Percentiles rank a stretch among this genome's conserved stretches.
Conservation (phyloP, 2,113 vertebrate species). For the Cathartes aura region DNA sequence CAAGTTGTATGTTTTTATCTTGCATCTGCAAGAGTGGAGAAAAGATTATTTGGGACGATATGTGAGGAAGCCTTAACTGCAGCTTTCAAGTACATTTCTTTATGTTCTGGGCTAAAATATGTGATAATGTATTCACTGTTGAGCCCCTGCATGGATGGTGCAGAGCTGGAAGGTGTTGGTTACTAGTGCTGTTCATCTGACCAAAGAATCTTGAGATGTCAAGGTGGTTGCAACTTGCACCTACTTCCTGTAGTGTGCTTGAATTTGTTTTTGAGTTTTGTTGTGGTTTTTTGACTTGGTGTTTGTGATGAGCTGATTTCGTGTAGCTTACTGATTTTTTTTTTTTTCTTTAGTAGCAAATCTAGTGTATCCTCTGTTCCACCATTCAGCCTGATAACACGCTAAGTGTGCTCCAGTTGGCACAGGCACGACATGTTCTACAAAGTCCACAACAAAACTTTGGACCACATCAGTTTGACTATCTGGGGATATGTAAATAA, state of each 20-base stretch:
- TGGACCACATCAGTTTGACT: slow-evolving; percentile 41
- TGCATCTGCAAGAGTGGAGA: background rate
- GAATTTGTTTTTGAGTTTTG: background rate
- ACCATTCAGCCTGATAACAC: background rate
- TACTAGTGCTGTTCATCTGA: background rate
- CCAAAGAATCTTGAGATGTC: background rate
- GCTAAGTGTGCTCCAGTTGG: background rate
- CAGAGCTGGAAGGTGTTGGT: background rate
- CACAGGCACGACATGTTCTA: background rate
- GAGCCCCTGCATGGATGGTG: background rate
- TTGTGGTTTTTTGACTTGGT: background rate
- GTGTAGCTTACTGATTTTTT: background rate
- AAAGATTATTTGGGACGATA: background rate
- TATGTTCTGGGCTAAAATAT: background rate
- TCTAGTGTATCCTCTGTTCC: background rate
- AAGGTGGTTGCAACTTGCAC: rapidly evolving
- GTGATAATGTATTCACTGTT: rapidly evolving
- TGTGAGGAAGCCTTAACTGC: background rate
- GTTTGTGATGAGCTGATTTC: background rate
- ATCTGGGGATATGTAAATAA: slow-evolving; percentile 55
- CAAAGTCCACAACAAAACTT: slow-evolving; percentile 46
- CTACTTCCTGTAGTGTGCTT: background rate
- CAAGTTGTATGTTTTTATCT: background rate
- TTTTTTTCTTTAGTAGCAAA: background rate
- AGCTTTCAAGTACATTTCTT: background rate